Evolutionary conservation across 2,113 vertebrate species (phyloP).

Genomic region (Lasiurus borealis): DNA sequence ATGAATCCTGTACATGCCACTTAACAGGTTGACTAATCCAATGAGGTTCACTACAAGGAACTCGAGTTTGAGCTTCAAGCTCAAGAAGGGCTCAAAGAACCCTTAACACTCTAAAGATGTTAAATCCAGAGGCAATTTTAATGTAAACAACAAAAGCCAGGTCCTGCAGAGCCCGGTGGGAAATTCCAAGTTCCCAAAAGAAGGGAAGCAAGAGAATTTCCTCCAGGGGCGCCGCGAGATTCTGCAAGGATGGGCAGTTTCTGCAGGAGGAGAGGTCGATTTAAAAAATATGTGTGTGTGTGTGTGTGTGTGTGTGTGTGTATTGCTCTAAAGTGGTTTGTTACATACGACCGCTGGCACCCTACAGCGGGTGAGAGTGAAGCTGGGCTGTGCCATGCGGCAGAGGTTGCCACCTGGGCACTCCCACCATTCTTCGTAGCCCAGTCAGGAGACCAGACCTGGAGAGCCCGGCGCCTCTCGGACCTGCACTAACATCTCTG

Average conservation of each 20-base stretch:
- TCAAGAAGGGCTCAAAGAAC: not conserved
- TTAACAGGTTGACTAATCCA: not conserved
- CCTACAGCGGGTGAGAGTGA: not conserved
- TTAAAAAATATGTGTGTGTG: too few relatives aligned
- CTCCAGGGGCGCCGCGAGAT: not conserved
- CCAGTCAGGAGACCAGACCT: not conserved
- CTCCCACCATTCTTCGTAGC: slow-evolving; percentile 72
- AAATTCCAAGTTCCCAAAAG: slow-evolving; percentile 56
- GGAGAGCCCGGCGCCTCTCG: not conserved
- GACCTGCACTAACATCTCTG: not conserved
- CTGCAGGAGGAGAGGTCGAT: slow-evolving; percentile 43
- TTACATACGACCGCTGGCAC: slow-evolving; percentile 49
- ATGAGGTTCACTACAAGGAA: not conserved
- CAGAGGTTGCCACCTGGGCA: slow-evolving; percentile 73
- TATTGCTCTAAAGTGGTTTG: not conserved
- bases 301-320: not conserved
- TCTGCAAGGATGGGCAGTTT: slow-evolving; percentile 48
- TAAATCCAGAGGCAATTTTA: slow-evolving; percentile 26
- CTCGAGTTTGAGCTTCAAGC: not conserved
- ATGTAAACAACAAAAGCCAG: slow-evolving; percentile 68
- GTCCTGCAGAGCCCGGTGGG: not conserved
- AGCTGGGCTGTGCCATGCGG: slow-evolving; percentile 69
- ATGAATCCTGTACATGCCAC: not conserved
- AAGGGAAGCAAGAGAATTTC: slow-evolving; percentile 46
- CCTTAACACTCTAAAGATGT: not conserved